A percentile compares a stretch with the other conserved stretches of the same genome.
These are phyloP conservation scores for Erynnis tages DNA, from an alignment of 2,888 invertebrate species.

Conservation along the genomic window DNA sequence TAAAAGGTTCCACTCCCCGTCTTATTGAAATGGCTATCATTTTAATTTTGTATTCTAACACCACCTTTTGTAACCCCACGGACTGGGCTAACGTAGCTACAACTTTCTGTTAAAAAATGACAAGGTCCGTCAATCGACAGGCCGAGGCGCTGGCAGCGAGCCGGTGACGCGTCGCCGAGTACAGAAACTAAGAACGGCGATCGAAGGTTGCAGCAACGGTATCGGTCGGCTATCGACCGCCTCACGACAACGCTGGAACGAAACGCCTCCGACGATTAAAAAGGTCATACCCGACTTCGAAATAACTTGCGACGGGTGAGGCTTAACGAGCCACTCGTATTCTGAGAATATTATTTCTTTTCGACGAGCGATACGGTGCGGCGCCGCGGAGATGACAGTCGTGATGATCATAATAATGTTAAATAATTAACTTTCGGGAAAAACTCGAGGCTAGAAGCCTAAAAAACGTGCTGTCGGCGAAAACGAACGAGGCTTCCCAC, in stretches of 20 bases:
- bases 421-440: not conserved
- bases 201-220: constrained; percentile 15
- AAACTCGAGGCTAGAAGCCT: constrained; percentile 14
- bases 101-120: constrained; percentile 15
- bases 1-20: too few species aligned
- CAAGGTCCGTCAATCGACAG: constrained; percentile 29
- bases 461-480: constrained; percentile 3
- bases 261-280: constrained; percentile 10
- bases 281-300: constrained; percentile 17
- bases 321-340: constrained; percentile 14
- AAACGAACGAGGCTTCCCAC: constrained; percentile 22
- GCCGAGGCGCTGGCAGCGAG: constrained; percentile 24
- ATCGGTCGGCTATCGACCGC: not conserved
- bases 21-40: too few species aligned
- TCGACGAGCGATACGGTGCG: not conserved
- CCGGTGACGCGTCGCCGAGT: constrained; percentile 20
- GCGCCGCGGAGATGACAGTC: not conserved
- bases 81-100: constrained; percentile 1
- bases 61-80: too few species aligned
- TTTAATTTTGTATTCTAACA: too few species aligned
- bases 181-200: constrained; percentile 4
- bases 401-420: not conserved
- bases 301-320: constrained; percentile 18
- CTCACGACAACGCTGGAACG: constrained; percentile 8
- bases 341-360: not conserved